These are phyloP conservation scores for Pyrrhosoma nymphula DNA, from an alignment of 2,888 invertebrate species.

Conservation along the genomic window DNA sequence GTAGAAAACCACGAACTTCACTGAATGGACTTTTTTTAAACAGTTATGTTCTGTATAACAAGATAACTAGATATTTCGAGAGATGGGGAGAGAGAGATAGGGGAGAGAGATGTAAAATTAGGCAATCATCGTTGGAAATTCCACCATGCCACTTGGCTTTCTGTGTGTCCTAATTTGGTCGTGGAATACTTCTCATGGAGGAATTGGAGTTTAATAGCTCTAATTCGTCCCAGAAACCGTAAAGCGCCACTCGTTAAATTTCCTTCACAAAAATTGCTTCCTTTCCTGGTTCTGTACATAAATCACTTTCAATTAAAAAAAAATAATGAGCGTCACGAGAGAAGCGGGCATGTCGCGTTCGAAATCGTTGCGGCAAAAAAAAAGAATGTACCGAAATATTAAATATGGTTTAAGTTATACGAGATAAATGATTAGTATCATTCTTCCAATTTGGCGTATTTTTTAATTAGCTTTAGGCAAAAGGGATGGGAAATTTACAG, in stretches of 20 bases:
- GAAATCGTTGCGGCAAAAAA: neutral
- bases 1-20: too few relatives aligned
- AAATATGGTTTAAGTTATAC: neutral
- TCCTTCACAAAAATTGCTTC: neutral
- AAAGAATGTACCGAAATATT: neutral
- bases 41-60: too few relatives aligned
- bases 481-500: neutral
- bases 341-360: neutral
- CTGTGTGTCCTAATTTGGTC: neutral
- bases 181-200: neutral
- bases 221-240: neutral
- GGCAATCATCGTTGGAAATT: neutral
- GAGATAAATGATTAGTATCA: neutral
- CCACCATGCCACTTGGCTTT: neutral
- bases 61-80: neutral
- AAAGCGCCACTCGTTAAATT: neutral
- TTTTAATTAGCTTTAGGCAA: neutral
- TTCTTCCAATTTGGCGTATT: neutral
- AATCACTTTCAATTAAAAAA: slow-evolving; percentile 19
- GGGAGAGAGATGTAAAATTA: too few relatives aligned
- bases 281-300: neutral
- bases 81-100: too few relatives aligned
- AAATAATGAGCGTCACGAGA: neutral
- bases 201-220: neutral
- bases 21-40: too few relatives aligned